These are phyloP conservation scores for Connochaetes taurinus DNA, from an alignment of 2,113 vertebrate species.

Conservation along the genomic window DNA sequence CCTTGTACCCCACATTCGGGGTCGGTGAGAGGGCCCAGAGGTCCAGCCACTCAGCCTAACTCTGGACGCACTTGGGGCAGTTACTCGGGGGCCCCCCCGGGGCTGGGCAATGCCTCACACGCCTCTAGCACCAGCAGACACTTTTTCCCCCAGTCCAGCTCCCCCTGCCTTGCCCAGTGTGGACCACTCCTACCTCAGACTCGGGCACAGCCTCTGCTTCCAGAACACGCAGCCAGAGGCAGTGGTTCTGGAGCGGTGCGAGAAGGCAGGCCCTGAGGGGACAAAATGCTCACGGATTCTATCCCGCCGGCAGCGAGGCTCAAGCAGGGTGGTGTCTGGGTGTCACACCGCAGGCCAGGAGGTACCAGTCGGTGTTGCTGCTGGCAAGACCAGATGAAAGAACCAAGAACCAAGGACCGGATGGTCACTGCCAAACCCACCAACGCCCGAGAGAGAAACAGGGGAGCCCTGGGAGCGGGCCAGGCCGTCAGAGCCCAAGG, in stretches of 20 bases:
- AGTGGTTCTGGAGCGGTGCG: rapidly evolving
- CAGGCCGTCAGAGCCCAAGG: rapidly evolving
- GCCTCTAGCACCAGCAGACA: rapidly evolving
- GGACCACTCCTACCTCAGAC: rapidly evolving
- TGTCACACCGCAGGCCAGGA: too few species aligned
- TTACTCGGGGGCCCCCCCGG: rapidly evolving
- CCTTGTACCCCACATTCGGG: too few species aligned
- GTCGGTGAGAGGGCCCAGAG: rapidly evolving
- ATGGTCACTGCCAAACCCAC: rapidly evolving
- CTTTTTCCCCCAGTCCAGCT: rapidly evolving
- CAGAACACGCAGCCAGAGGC: background rate
- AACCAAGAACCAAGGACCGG: background rate
- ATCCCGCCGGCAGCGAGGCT: rapidly evolving
- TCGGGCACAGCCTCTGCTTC: background rate
- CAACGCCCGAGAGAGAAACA: rapidly evolving
- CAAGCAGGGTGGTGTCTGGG: rapidly evolving
- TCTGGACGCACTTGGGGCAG: rapidly evolving
- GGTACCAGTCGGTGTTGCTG: rapidly evolving
- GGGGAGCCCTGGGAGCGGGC: rapidly evolving
- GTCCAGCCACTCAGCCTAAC: background rate
- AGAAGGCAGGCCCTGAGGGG: rapidly evolving
- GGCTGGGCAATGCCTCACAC: rapidly evolving
- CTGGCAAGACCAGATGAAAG: rapidly evolving
- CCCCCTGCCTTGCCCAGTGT: rapidly evolving
- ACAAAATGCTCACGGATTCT: rapidly evolving